phyloP scores from a whole-genome alignment of 2,888 invertebrate genomes.

The Cryptocephalus primarius region DNA sequence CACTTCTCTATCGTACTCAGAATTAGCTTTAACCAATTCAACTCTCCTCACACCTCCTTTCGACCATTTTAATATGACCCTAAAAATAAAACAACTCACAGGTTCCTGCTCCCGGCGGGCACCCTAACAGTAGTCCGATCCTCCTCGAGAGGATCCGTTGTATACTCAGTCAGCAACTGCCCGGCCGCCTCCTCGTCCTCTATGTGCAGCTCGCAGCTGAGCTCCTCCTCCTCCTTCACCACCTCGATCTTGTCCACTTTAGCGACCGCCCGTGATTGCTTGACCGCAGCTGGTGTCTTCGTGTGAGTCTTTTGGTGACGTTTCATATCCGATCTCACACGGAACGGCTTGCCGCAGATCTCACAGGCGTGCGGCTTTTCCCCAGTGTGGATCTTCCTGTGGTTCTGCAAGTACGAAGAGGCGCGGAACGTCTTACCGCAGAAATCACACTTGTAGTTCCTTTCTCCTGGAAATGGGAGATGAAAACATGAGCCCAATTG shows the following conservation, averaged over 20 bases:
- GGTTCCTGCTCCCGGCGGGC: slow-evolving; percentile 15
- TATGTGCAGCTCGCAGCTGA: slow-evolving; percentile 28
- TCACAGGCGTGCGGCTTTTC: slow-evolving; percentile 68
- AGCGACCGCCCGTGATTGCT: slow-evolving; percentile 8
- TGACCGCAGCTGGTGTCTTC: slow-evolving; percentile 15
- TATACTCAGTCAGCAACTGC: slow-evolving; percentile 30
- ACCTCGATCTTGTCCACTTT: slow-evolving; percentile 20
- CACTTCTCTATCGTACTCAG: no score
- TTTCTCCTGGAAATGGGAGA: slow-evolving; percentile 46
- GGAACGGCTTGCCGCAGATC: slow-evolving; percentile 70
- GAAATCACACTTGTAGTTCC: slow-evolving; percentile 76
- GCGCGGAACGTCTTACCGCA: slow-evolving; percentile 78
- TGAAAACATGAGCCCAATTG: not conserved
- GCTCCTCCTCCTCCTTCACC: slow-evolving; percentile 20
- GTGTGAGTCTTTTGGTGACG: slow-evolving; percentile 67
- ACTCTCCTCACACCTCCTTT: no score
- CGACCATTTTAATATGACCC: no score
- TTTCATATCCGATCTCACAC: slow-evolving; percentile 73
- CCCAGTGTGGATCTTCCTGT: slow-evolving; percentile 76
- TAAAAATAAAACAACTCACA: slow-evolving; percentile 16
- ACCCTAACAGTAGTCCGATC: slow-evolving; percentile 18
- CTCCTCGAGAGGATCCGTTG: slow-evolving; percentile 21
- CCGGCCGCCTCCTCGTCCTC: slow-evolving; percentile 30
- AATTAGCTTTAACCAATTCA: no score
- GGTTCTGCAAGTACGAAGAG: slow-evolving; percentile 74